Percentiles rank a stretch among this genome's conserved stretches.
Evolutionary conservation across 1,140 invertebrate species (phyloP).

Genomic region (Tachypleus tridentatus): DNA sequence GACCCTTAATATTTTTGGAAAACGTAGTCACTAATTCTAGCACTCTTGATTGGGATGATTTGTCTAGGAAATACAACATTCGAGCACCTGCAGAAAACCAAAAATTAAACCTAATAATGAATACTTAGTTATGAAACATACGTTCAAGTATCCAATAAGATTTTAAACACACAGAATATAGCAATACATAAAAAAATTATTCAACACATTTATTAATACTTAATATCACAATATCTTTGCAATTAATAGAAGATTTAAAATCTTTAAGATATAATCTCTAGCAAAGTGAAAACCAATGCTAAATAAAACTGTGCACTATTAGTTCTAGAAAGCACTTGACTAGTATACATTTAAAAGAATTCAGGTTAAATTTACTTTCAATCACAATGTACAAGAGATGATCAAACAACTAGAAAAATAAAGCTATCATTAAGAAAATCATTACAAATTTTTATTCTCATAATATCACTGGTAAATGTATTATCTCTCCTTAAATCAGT

Average conservation of each 20-base stretch:
- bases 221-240: not conserved
- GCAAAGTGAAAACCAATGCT: no score
- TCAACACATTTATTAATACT: not conserved
- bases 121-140: not conserved
- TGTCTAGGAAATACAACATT: conserved; percentile 54
- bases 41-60: conserved; percentile 44
- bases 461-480: no score
- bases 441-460: no score
- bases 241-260: not conserved
- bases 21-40: conserved; percentile 48
- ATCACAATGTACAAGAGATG: no score
- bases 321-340: no score
- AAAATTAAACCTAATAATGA: conserved; percentile 16
- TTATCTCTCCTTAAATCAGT: no score
- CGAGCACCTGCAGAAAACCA: conserved; percentile 39
- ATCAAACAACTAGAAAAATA: no score
- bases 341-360: no score
- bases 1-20: conserved; percentile 32
- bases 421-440: no score
- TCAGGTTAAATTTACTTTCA: no score
- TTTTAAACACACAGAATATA: not conserved
- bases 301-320: no score
- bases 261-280: no score
- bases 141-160: not conserved
- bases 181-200: not conserved